Conservation (phyloP, 2,113 vertebrate genomes). For the Pelobates fuscus region DNA sequence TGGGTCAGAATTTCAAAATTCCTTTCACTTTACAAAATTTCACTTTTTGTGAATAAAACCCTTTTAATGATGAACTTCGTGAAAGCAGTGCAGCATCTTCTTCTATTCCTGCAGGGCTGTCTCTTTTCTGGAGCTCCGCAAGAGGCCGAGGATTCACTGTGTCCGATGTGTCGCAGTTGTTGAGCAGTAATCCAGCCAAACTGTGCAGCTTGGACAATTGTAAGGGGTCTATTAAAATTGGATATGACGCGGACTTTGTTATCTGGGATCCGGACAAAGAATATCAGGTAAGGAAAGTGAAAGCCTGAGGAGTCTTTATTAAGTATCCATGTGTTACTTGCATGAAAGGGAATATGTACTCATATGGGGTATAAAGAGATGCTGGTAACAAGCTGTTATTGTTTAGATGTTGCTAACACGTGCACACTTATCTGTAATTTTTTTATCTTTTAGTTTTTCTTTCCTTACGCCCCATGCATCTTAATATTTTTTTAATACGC, state of each 20-base stretch:
- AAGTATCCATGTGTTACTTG: background rate
- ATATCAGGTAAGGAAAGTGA: slow-evolving; percentile 63
- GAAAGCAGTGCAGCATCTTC: background rate
- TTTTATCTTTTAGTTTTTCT: no score
- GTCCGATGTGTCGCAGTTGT: slow-evolving; percentile 65
- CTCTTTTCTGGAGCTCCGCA: slow-evolving; percentile 79
- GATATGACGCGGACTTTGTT: slow-evolving; percentile 75
- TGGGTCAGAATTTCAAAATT: no score
- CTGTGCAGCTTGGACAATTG: slow-evolving; percentile 66
- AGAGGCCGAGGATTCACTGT: slow-evolving; percentile 68
- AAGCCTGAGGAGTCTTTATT: background rate
- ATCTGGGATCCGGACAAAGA: slow-evolving; percentile 78
- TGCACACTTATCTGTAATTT: no score
- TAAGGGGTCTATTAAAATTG: slow-evolving; percentile 68
- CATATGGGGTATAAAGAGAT: no score
- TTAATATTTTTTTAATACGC: no score
- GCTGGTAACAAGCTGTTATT: background rate
- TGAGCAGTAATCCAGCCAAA: slow-evolving; percentile 70
- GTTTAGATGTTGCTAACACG: no score
- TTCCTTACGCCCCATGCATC: no score
- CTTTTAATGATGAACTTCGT: no score
- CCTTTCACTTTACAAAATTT: no score
- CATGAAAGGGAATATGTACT: no score
- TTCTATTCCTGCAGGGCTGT: slow-evolving; percentile 61
- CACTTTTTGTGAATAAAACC: no score